Evolutionary conservation across 2,113 vertebrate genomes (phyloP).

Genomic region (Thymallus thymallus): DNA sequence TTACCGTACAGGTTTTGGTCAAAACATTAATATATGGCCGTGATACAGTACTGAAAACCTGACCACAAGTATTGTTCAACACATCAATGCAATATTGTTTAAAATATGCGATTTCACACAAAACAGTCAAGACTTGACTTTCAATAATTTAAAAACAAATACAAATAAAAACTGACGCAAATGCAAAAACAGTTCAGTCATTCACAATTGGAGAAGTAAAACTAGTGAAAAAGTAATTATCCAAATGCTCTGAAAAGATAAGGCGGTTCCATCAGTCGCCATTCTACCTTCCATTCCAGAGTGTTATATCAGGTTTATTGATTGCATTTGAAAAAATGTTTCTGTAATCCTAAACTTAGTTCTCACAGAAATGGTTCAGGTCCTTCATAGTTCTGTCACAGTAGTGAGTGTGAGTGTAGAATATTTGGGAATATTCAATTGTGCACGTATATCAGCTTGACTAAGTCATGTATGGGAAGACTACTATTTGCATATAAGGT

Average conservation of each 20-base stretch:
- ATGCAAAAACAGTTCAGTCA: conserved; percentile 1
- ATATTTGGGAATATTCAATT: too few relatives aligned
- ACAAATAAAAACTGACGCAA: neutral
- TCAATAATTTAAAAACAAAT: conserved; percentile 49
- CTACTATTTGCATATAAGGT: neutral
- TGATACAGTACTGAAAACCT: conserved; percentile 20
- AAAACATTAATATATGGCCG: conserved; percentile 36
- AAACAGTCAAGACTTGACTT: conserved; percentile 9
- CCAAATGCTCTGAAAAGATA: neutral
- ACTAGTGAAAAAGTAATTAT: conserved; percentile 1
- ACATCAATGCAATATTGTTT: conserved; percentile 30
- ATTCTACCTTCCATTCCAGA: conserved; percentile 1
- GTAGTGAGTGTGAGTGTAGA: neutral
- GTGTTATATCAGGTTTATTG: neutral
- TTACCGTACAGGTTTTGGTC: neutral
- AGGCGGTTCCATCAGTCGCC: neutral
- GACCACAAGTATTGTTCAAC: neutral
- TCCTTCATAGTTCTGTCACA: neutral
- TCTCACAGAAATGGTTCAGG: too few relatives aligned
- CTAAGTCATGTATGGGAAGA: neutral
- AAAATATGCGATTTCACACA: conserved; percentile 16
- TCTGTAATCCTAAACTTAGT: neutral
- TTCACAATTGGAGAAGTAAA: conserved; percentile 5
- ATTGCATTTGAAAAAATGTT: neutral
- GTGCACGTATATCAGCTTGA: neutral